A percentile compares a stretch with the other conserved stretches of the same genome.
phyloP scores from a whole-genome alignment of 2,797 vertebrate genomes.

The Leptodactylus fallax region DNA sequence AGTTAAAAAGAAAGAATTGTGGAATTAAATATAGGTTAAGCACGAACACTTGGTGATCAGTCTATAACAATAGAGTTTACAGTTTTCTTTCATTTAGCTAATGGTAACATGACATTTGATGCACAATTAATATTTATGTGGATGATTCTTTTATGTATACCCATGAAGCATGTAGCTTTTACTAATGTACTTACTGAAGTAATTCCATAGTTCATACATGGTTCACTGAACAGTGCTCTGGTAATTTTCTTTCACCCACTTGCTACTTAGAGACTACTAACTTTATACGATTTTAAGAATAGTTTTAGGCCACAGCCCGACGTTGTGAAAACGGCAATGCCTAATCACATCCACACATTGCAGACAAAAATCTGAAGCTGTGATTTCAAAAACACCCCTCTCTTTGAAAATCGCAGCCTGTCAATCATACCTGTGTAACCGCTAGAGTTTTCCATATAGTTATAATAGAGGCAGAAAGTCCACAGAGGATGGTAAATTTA shows the following conservation, averaged over 20 bases:
- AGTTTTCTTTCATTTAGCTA: constrained; percentile 64
- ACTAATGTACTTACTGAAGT: constrained; percentile 26
- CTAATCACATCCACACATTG: too few species aligned
- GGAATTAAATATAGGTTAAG: not conserved
- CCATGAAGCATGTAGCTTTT: not conserved
- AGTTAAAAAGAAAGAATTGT: not conserved
- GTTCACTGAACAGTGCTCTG: not conserved
- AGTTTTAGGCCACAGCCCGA: too few species aligned
- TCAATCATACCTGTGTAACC: too few species aligned
- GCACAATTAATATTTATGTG: constrained; percentile 18
- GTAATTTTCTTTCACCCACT: not conserved
- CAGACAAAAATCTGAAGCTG: too few species aligned
- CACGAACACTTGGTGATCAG: not conserved
- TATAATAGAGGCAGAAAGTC: too few species aligned
- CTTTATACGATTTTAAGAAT: not conserved
- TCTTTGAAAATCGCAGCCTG: too few species aligned
- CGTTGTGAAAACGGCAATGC: too few species aligned
- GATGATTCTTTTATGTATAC: constrained; percentile 7
- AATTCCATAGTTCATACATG: not conserved
- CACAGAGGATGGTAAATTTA: too few species aligned
- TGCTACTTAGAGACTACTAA: not conserved
- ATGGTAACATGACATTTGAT: constrained; percentile 64
- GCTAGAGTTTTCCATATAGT: too few species aligned
- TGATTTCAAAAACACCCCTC: too few species aligned
- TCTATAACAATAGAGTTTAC: not conserved